Conservation (phyloP, 2,797 vertebrate genomes). For the Poecilia velifera region DNA sequence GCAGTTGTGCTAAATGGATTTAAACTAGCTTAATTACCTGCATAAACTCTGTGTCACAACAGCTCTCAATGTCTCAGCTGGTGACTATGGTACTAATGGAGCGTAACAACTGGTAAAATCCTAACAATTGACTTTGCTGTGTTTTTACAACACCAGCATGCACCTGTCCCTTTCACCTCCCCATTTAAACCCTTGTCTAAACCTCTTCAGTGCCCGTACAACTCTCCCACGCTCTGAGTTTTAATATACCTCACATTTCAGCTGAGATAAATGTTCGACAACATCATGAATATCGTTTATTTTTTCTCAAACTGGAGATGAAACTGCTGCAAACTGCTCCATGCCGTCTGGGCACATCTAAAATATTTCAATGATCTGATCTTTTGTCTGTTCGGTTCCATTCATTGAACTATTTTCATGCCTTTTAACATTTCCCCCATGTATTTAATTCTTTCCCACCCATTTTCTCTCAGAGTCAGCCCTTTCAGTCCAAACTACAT, state of each 20-base stretch:
- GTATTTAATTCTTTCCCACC: constrained; percentile 43
- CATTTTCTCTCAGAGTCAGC: constrained; percentile 22
- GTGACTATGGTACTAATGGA: background rate
- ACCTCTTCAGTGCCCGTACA: background rate
- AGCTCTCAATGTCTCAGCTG: background rate
- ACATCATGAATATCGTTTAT: background rate
- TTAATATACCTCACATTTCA: background rate
- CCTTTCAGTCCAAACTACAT: constrained; percentile 63
- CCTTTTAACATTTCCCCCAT: constrained; percentile 41
- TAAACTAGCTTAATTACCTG: constrained; percentile 3
- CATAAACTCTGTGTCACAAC: background rate
- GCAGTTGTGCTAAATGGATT: background rate
- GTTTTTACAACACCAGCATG: constrained; percentile 6
- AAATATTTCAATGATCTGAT: constrained; percentile 9
- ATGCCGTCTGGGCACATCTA: constrained; percentile 4
- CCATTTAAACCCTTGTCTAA: background rate
- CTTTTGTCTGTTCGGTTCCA: constrained; percentile 26
- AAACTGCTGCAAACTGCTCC: background rate
- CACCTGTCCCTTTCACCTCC: constrained; percentile 11
- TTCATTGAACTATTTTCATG: constrained; percentile 35
- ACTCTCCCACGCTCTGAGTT: background rate
- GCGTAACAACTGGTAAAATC: constrained; percentile 1
- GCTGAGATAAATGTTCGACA: background rate
- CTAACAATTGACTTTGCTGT: background rate
- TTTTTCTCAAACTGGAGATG: background rate